Base-by-base conservation (phyloP, 2,797 vertebrate genomes). In the Rhynchonycteris naso region DNA sequence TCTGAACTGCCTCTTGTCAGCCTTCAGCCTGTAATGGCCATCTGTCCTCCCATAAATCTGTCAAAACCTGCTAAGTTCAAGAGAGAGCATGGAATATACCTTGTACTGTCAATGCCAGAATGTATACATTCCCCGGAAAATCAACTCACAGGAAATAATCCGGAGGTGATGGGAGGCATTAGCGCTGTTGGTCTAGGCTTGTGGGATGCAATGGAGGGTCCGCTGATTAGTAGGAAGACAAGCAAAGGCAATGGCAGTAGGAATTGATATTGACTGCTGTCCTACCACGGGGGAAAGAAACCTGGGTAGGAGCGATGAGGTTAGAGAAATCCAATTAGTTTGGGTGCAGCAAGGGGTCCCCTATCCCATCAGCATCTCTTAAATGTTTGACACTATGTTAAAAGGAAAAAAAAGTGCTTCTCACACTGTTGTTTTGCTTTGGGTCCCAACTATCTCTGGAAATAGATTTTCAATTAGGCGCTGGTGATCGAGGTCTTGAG, bases 1-100 rank as follows among this genome's bases (percentile, higher is more conserved):
- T 98, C 98, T 99, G 99, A 99, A 99, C 99, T 99, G 99, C 99
- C 99, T 99, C 99, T 99, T 99, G 99, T 99, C 99, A 99, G 99
- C 98, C 99, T 99, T 99, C 99, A 99, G 98, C 99, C 99, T 98
- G 98, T 99, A 99, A 99, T 98, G 99, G 99, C 99, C 99, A 99
- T 99, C 99, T 99, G 99, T 99, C 99, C 98, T 98, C 98, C 98
- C 98, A 99, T 99, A 99, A 99, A 99, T 99, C 99, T 99, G 98
- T 99, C 98, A 98, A 98, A 98, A 98, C 97, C 97, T 97, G 98
- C 98, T 98, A 98, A 98, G 98, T 98, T 98, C 98, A 98, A 98
- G 98, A 98, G 98, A 98, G 97, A 98, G 97, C 98, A 98, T 86
- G 97, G 98, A 98, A 98, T 98, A 98, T 99, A 98, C 98, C 98